Percentiles rank a stretch among this genome's conserved stretches.
Evolutionary conservation across 2,797 vertebrate genomes (phyloP).

Genomic region (Sebastes vulpes): DNA sequence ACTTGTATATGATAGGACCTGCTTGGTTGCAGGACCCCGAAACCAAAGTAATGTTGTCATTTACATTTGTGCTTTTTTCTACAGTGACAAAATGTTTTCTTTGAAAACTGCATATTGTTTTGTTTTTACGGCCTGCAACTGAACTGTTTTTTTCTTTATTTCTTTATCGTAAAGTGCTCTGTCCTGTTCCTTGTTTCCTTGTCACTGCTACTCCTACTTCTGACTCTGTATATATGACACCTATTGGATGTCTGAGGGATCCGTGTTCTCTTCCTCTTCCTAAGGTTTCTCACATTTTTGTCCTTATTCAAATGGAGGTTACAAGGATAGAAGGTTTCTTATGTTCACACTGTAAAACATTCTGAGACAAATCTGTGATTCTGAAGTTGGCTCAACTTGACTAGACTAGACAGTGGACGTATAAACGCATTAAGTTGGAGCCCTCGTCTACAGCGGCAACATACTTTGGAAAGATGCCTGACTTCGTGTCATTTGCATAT

Average conservation of each 20-base stretch:
- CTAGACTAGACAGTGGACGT: background rate
- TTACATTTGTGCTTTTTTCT: background rate
- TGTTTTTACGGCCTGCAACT: background rate
- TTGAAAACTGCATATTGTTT: too few relatives aligned
- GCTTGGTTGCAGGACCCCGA: background rate
- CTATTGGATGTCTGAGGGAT: background rate
- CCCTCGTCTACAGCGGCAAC: background rate
- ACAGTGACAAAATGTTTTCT: background rate
- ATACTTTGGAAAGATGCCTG: conserved; percentile 47
- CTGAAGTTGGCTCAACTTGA: background rate
- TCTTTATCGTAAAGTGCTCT: too few relatives aligned
- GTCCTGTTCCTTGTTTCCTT: background rate
- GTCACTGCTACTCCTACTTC: background rate
- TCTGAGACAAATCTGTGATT: conserved; percentile 3
- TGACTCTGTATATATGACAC: background rate
- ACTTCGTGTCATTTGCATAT: conserved; percentile 62
- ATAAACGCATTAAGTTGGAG: conserved; percentile 24
- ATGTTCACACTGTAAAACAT: background rate
- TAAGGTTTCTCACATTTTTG: too few relatives aligned
- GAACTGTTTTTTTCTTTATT: background rate
- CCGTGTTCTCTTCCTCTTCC: background rate
- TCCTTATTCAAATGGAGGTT: background rate
- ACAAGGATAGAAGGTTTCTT: background rate
- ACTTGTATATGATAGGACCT: background rate
- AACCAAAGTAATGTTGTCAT: background rate